Percentiles rank a stretch among this genome's conserved stretches.
Conservation (phyloP, 2,888 invertebrate genomes). For the Stomorhina lunata region DNA sequence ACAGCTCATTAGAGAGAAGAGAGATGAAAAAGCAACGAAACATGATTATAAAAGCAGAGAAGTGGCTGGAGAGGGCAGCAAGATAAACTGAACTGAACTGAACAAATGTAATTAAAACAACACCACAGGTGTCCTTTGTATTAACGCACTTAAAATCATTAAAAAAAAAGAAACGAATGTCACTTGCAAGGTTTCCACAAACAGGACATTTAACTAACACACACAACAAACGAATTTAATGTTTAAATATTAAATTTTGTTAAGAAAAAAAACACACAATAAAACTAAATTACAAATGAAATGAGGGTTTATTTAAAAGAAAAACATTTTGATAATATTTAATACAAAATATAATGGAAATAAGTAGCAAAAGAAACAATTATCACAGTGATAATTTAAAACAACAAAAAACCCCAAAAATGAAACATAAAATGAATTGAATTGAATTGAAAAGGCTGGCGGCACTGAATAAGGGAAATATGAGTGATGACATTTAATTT, state of each 20-base stretch:
- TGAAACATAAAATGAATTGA: neutral
- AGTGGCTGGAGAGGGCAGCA: constrained; percentile 18
- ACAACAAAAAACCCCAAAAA: neutral
- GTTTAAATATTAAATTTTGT: constrained; percentile 29
- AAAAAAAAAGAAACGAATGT: constrained; percentile 65
- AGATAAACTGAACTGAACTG: constrained; percentile 55
- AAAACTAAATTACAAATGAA: constrained; percentile 32
- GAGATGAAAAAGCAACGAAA: constrained; percentile 10
- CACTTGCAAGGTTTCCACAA: constrained; percentile 78
- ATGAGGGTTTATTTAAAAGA: constrained; percentile 50
- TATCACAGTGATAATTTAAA: constrained; percentile 50
- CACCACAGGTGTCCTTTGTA: constrained; percentile 78
- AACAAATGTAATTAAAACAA: constrained; percentile 76
- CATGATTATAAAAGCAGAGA: neutral
- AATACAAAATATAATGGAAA: neutral
- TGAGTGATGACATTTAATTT: constrained; percentile 60
- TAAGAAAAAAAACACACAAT: constrained; percentile 14
- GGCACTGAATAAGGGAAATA: constrained; percentile 43
- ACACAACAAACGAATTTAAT: constrained; percentile 9
- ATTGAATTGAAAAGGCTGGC: neutral
- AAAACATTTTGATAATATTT: neutral
- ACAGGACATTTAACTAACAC: constrained; percentile 53
- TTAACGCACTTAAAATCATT: constrained; percentile 67
- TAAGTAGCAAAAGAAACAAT: constrained; percentile 49
- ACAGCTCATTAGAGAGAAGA: constrained; percentile 25